These are phyloP conservation scores for Leucophora obtusa DNA, from an alignment of 2,888 invertebrate species.

Conservation along the genomic window DNA sequence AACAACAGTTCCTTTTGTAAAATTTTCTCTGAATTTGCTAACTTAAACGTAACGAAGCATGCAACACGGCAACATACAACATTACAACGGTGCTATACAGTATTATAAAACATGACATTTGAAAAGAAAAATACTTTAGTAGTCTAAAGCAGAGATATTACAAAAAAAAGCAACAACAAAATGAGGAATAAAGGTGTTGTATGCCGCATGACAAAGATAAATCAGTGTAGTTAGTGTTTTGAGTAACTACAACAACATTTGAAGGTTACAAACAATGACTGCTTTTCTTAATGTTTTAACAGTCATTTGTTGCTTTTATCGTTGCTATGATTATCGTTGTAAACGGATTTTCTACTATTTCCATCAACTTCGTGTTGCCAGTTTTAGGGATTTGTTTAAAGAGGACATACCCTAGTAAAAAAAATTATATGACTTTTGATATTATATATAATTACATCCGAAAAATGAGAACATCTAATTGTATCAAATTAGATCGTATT, in stretches of 20 bases:
- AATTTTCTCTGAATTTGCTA: conserved; percentile 4
- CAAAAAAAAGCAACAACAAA: background rate
- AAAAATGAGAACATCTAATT: too few species aligned
- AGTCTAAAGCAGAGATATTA: background rate
- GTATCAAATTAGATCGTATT: too few species aligned
- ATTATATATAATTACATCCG: too few species aligned
- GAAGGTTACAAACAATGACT: conserved; percentile 40
- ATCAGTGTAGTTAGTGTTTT: conserved; percentile 37
- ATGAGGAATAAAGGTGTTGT: conserved; percentile 31
- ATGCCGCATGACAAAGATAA: conserved; percentile 42
- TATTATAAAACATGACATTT: conserved; percentile 45
- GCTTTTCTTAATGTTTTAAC: conserved; percentile 11
- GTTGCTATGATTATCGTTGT: conserved; percentile 4
- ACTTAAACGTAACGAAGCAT: conserved; percentile 38
- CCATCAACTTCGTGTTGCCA: background rate
- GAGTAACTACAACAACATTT: conserved; percentile 15
- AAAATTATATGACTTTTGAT: too few species aligned
- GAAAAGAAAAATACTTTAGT: conserved; percentile 19
- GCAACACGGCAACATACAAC: conserved; percentile 29
- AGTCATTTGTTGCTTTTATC: conserved; percentile 39
- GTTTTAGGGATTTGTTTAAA: background rate
- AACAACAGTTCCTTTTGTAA: conserved; percentile 50
- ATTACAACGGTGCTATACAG: conserved; percentile 35
- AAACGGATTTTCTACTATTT: background rate
- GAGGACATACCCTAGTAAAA: too few species aligned